These are phyloP conservation scores for Eudasyphora cyanicolor DNA, from an alignment of 2,888 invertebrate species.

Conservation along the genomic window DNA sequence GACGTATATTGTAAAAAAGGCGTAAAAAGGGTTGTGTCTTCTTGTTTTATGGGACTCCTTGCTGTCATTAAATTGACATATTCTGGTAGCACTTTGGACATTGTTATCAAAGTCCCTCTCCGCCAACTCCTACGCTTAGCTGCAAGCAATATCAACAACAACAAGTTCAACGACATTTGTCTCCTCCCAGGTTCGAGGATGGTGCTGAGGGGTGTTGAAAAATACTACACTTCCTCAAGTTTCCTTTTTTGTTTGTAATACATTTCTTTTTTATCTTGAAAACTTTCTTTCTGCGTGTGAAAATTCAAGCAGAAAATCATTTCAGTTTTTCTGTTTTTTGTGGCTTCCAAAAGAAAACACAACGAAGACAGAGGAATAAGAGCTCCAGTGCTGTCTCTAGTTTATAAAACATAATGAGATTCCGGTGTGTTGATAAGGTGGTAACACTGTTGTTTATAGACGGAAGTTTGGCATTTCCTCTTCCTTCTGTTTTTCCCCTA, in stretches of 20 bases:
- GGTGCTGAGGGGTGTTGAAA: not conserved
- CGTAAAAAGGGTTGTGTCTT: constrained; percentile 8
- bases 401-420: constrained; percentile 27
- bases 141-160: not conserved
- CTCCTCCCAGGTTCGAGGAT: constrained; percentile 7
- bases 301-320: constrained; percentile 57
- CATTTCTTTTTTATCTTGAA: constrained; percentile 28
- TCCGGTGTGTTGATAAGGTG: not conserved
- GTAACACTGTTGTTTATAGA: not conserved
- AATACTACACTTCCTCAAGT: not conserved
- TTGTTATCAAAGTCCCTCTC: constrained; percentile 40
- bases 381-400: not conserved
- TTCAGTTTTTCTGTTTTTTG: constrained; percentile 21
- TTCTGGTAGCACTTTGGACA: constrained; percentile 40
- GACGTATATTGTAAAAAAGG: not conserved
- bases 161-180: constrained; percentile 57
- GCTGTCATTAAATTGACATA: constrained; percentile 49
- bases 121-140: constrained; percentile 22
- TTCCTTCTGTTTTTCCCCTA: not conserved
- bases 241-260: not conserved
- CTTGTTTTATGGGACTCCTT: constrained; percentile 23
- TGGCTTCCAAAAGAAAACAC: not conserved
- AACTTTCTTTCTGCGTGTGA: constrained; percentile 44
- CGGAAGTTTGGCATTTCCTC: constrained; percentile 5
- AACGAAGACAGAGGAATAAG: not conserved